Evolutionary conservation across 2,113 vertebrate species (phyloP), one percentile per base, ranked within the genome.

Genomic region (Hypocryptadius cinnamomeus): DNA sequence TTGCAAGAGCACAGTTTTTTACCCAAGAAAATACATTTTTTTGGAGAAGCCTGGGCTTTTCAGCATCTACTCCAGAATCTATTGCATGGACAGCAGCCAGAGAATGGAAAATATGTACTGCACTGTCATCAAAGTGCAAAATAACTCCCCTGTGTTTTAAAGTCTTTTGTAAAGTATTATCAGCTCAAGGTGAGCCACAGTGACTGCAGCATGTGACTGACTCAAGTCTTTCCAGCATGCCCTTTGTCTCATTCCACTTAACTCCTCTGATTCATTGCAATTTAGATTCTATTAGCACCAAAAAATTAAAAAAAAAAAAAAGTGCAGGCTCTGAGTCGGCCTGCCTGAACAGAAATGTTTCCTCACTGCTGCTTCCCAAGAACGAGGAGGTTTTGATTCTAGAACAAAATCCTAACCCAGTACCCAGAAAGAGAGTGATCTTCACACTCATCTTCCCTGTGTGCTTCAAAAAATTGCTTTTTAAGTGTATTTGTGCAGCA

Each of bases 131-230:
- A 50, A 47, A 60, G 20, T 63, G 40, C 19, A 51, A 76, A 78
- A 80, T 17, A 35, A 13, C 1, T 40, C 73, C 25, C 14, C 6
- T 2, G 4, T n/a, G 12, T 70, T 77, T 65, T 79, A 30, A 69
- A 73, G n/a, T 21, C 3, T 40, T 79, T 30, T 37, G 7, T 42
- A 70, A 94, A 53, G 28, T 37, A 10, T 35, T 64, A 40, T 40
- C 51, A 33, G 20, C n/a, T 73, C 22, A 79, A 73, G 37, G 42
- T 9, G 6, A 84, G 37, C 8, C 13, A 45, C 65, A 40, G 8
- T 1, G 16, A 47, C 30, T 3, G 1, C 21, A 66, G 15, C 2
- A 2, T 42, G 30, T 66, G n/a, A 65, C 6, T 0, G 0, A 24
- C 35, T 73, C 31, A 65, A 63, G 23, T 8, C 42, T 66, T 66